A percentile compares a stretch with the other conserved stretches of the same genome.
phyloP scores from a whole-genome alignment of 1,140 invertebrate species.

The Muscidifurax raptorellus region DNA sequence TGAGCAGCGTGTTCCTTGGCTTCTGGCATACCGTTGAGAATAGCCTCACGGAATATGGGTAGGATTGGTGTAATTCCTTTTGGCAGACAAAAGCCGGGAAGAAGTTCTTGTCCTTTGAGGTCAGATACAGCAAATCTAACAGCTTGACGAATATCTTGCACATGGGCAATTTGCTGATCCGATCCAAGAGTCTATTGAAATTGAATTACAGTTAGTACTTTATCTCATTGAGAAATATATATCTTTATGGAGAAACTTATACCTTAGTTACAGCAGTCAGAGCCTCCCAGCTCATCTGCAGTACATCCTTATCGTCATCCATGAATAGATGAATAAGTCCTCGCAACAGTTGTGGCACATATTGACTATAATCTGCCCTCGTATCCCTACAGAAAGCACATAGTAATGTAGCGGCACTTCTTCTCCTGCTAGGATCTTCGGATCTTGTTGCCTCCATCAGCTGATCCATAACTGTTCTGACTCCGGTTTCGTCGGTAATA shows the following conservation, averaged over 20 bases:
- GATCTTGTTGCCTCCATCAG: conserved; percentile 88
- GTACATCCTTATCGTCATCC: conserved; percentile 86
- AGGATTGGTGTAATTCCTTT: conserved; percentile 96
- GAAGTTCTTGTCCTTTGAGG: conserved; percentile 84
- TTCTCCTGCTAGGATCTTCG: conserved; percentile 79
- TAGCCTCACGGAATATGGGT: conserved; percentile 96
- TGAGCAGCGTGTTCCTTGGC: conserved; percentile 96
- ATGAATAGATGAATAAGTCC: conserved; percentile 91
- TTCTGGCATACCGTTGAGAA: conserved; percentile 95
- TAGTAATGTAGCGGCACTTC: conserved; percentile 90
- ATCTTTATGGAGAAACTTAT: background rate
- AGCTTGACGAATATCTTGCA: conserved; percentile 92
- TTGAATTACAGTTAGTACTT: conserved; percentile 25
- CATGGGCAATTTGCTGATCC: conserved; percentile 87
- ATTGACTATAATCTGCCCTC: conserved; percentile 89
- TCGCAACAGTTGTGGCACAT: conserved; percentile 91
- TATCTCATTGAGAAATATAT: background rate
- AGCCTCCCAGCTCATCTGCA: conserved; percentile 92
- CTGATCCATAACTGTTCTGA: conserved; percentile 92
- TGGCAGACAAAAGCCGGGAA: conserved; percentile 96
- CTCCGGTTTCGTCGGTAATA: conserved; percentile 90
- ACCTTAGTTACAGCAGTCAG: conserved; percentile 92
- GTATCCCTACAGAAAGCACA: conserved; percentile 93
- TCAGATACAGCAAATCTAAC: conserved; percentile 93
- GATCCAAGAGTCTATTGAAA: conserved; percentile 83